A percentile compares a stretch with the other conserved stretches of the same genome.
phyloP scores from a whole-genome alignment of 1,140 invertebrate species.

The Zophobas atratus region DNA sequence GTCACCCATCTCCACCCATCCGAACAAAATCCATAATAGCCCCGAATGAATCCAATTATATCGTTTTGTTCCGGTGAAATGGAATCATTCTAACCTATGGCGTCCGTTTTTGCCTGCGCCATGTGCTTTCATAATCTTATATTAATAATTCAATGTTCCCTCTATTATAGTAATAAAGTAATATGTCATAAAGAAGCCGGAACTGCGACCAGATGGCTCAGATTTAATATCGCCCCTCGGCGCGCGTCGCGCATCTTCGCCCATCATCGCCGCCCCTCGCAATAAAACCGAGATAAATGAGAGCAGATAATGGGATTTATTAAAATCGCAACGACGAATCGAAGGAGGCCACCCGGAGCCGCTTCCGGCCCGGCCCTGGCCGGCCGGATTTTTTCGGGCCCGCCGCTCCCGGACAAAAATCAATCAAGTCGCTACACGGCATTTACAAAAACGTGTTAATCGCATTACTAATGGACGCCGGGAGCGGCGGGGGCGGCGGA shows the following conservation, averaged over 20 bases:
- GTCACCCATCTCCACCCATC: neutral
- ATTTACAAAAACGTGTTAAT: slow-evolving; percentile 62
- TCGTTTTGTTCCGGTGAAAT: slow-evolving; percentile 47
- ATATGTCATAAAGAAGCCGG: slow-evolving; percentile 67
- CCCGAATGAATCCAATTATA: slow-evolving; percentile 23
- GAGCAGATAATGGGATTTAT: slow-evolving; percentile 49
- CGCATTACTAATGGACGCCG: slow-evolving; percentile 55
- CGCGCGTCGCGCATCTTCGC: slow-evolving; percentile 47
- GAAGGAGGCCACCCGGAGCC: neutral
- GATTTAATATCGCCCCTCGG: slow-evolving; percentile 65
- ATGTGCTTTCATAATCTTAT: slow-evolving; percentile 67
- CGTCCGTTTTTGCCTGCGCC: slow-evolving; percentile 60
- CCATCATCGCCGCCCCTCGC: slow-evolving; percentile 28
- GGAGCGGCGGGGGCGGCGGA: slow-evolving; percentile 34
- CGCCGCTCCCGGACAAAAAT: slow-evolving; percentile 45
- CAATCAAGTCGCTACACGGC: slow-evolving; percentile 55
- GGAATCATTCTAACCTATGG: slow-evolving; percentile 59
- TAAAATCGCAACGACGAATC: slow-evolving; percentile 46
- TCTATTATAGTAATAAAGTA: slow-evolving; percentile 69
- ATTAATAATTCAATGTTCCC: slow-evolving; percentile 69
- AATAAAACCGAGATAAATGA: slow-evolving; percentile 15
- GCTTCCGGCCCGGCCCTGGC: neutral
- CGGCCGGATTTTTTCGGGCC: too few relatives aligned
- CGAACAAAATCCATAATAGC: neutral
- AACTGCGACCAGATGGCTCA: slow-evolving; percentile 64